Percentiles rank a stretch among this genome's conserved stretches.
phyloP scores from a whole-genome alignment of 1,140 invertebrate species.

The Plectus sambesii region DNA sequence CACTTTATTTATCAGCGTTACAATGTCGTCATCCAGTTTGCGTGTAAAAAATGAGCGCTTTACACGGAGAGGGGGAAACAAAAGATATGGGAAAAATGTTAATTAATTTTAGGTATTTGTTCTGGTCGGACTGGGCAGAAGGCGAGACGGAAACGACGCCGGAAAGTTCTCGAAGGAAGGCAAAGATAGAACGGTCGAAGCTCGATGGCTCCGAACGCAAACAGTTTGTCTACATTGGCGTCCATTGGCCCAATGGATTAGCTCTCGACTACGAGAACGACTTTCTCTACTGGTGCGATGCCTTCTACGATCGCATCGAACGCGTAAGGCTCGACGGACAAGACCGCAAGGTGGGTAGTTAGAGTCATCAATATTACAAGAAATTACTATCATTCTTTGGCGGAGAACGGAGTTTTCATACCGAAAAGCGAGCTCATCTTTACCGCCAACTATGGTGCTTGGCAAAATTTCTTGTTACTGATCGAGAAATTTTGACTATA shows the following conservation, averaged over 20 bases:
- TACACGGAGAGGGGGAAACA: too few species aligned
- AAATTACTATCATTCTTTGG: too few species aligned
- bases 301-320: conserved; percentile 61
- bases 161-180: conserved; percentile 23
- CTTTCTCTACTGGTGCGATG: conserved; percentile 55
- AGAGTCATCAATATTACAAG: conserved; percentile 5
- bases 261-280: conserved; percentile 49
- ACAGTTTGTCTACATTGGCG: conserved; percentile 44
- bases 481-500: too few species aligned
- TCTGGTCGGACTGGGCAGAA: conserved; percentile 51
- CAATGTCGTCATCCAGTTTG: too few species aligned
- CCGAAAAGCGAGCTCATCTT: too few species aligned
- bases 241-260: conserved; percentile 55
- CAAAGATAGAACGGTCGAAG: conserved; percentile 51
- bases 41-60: too few species aligned
- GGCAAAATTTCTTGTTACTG: too few species aligned
- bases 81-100: too few species aligned
- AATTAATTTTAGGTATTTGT: conserved; percentile 47
- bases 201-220: conserved; percentile 51
- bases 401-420: conserved; percentile 9
- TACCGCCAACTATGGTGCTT: too few species aligned
- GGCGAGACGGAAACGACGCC: conserved; percentile 10
- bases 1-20: too few species aligned
- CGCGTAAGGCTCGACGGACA: conserved; percentile 69
- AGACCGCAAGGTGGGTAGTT: conserved; percentile 54